Evolutionary conservation across 2,113 vertebrate species (phyloP).

Genomic region (Rhea pennata): DNA sequence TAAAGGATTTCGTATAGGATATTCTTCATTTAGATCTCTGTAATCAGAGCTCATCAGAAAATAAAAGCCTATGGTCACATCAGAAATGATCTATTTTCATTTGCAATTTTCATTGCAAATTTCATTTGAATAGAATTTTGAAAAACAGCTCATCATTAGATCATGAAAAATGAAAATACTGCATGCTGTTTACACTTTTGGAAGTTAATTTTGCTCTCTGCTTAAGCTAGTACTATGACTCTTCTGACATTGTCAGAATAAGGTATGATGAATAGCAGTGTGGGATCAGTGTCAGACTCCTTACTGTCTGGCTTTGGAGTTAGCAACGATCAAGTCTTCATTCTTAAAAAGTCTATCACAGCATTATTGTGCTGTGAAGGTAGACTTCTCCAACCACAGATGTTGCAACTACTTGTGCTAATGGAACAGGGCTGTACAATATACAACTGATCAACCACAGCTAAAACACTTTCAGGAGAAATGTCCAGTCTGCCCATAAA

Average conservation of each 20-base stretch:
- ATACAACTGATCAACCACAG: background rate
- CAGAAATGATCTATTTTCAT: background rate
- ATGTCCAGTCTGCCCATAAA: background rate
- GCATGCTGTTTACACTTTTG: background rate
- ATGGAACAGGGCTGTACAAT: accelerated
- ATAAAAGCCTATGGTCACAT: background rate
- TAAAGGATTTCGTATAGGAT: background rate
- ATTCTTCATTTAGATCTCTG: background rate
- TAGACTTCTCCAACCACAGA: background rate
- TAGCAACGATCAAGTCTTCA: background rate
- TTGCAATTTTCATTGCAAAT: background rate
- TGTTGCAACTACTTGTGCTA: background rate
- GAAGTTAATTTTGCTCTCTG: background rate
- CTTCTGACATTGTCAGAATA: background rate
- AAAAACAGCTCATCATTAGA: background rate
- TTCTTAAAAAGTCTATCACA: background rate
- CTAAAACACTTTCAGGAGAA: background rate
- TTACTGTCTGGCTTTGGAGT: background rate
- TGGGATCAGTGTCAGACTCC: background rate
- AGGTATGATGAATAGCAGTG: background rate
- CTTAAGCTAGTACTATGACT: background rate
- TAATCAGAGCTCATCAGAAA: background rate
- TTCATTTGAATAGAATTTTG: background rate
- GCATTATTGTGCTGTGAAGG: background rate
- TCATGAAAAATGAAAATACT: background rate